Conservation (phyloP, 1,140 invertebrate genomes). For the Nixonia krombeini region DNA sequence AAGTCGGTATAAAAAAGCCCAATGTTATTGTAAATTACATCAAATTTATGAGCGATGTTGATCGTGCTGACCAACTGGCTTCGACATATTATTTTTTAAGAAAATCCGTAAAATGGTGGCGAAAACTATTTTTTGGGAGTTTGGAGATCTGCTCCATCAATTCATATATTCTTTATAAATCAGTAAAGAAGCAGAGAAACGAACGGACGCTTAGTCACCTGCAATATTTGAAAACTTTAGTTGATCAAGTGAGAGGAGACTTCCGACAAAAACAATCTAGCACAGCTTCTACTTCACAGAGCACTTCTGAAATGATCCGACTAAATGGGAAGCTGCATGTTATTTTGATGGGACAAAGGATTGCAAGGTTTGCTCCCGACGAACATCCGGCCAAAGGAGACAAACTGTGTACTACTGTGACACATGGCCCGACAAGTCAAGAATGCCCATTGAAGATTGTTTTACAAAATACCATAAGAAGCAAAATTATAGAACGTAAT, state of each 20-base stretch:
- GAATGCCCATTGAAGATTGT: too few species aligned
- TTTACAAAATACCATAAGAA: too few species aligned
- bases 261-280: not conserved
- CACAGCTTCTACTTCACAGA: not conserved
- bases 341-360: slow-evolving; percentile 15
- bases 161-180: slow-evolving; percentile 22
- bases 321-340: slow-evolving; percentile 26
- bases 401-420: not conserved
- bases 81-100: slow-evolving; percentile 44
- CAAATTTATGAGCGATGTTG: slow-evolving; percentile 51
- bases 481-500: too few species aligned
- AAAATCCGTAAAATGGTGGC: slow-evolving; percentile 51
- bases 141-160: slow-evolving; percentile 29
- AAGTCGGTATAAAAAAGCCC: slow-evolving; percentile 30
- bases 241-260: slow-evolving; percentile 2
- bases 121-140: slow-evolving; percentile 35
- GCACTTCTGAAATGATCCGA: not conserved
- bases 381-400: not conserved
- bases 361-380: slow-evolving; percentile 17
- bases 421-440: not conserved
- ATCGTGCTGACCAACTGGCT: slow-evolving; percentile 47
- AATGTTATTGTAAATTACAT: slow-evolving; percentile 45
- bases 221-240: slow-evolving; percentile 23
- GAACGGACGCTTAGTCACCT: slow-evolving; percentile 23
- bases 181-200: slow-evolving; percentile 10